These are phyloP conservation scores for Eumacrocentrus americanus DNA, from an alignment of 2,888 invertebrate genomes.

Conservation along the genomic window DNA sequence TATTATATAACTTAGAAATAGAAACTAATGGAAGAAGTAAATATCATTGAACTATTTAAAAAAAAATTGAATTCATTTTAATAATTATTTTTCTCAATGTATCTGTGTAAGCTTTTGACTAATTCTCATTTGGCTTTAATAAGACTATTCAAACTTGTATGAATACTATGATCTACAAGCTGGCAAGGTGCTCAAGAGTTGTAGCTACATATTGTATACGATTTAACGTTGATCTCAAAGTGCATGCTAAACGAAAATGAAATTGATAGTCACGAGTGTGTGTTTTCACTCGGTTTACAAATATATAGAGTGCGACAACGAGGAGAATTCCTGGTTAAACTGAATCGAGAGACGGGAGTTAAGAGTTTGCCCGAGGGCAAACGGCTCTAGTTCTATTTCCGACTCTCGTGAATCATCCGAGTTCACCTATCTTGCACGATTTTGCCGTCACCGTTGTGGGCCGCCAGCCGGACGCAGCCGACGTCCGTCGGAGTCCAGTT, in stretches of 20 bases:
- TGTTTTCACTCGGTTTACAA: constrained; percentile 8
- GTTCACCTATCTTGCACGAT: constrained; percentile 50
- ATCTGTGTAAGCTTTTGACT: neutral
- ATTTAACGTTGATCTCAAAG: constrained; percentile 1
- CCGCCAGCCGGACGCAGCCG: constrained; percentile 15
- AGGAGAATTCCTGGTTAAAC: constrained; percentile 16
- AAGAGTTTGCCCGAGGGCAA: constrained; percentile 31
- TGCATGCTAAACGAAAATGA: neutral
- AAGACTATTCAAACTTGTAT: too few relatives aligned
- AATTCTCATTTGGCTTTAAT: neutral
- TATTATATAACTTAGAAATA: too few relatives aligned
- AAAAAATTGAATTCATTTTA: too few relatives aligned
- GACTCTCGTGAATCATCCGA: constrained; percentile 58
- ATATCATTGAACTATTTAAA: too few relatives aligned
- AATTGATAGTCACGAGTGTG: constrained; percentile 1
- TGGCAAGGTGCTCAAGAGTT: too few relatives aligned
- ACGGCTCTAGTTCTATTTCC: constrained; percentile 57
- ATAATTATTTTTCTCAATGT: too few relatives aligned
- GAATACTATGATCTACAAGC: too few relatives aligned
- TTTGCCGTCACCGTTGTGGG: constrained; percentile 24
- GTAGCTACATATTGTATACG: constrained; percentile 7
- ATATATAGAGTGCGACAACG: neutral
- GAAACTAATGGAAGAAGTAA: too few relatives aligned
- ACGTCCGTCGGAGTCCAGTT: neutral
- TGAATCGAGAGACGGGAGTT: constrained; percentile 25